A percentile compares a stretch with the other conserved stretches of the same genome.
Evolutionary conservation across 2,888 invertebrate genomes (phyloP).

Genomic region (Teleiodes luculella): DNA sequence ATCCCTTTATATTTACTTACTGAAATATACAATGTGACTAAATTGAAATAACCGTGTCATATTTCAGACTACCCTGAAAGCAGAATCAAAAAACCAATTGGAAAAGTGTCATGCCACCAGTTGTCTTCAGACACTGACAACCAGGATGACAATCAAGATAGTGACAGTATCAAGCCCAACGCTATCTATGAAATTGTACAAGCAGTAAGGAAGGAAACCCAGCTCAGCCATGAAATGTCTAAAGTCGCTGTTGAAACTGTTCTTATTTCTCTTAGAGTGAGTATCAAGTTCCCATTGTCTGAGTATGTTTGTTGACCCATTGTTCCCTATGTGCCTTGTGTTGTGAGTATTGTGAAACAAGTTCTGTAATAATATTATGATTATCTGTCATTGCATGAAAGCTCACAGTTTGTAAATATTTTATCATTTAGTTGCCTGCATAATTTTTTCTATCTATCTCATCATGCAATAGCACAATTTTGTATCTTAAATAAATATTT

Average conservation of each 20-base stretch:
- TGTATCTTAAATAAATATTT: too few relatives aligned
- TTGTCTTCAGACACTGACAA: constrained; percentile 69
- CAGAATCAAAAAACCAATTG: constrained; percentile 32
- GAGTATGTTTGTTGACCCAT: not conserved
- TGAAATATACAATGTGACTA: not conserved
- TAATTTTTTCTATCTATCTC: too few relatives aligned
- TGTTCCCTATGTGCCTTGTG: too few relatives aligned
- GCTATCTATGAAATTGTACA: constrained; percentile 87
- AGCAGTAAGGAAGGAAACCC: constrained; percentile 88
- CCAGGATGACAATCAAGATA: constrained; percentile 71
- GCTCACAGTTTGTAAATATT: not conserved
- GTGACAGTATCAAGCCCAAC: constrained; percentile 72
- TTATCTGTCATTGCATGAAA: not conserved
- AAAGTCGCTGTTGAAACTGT: constrained; percentile 91
- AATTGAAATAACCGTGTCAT: not conserved
- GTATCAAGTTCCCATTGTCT: constrained; percentile 18
- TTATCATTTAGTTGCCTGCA: too few relatives aligned
- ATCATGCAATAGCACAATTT: too few relatives aligned
- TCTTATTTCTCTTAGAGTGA: constrained; percentile 71
- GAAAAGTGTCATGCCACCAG: constrained; percentile 53
- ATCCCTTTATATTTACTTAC: not conserved
- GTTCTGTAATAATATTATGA: not conserved
- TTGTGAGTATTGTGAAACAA: not conserved
- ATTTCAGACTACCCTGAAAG: constrained; percentile 43
- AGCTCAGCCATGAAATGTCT: constrained; percentile 91